Evolutionary conservation across 2,888 invertebrate species (phyloP).

Genomic region (Standfussiana lucernea): DNA sequence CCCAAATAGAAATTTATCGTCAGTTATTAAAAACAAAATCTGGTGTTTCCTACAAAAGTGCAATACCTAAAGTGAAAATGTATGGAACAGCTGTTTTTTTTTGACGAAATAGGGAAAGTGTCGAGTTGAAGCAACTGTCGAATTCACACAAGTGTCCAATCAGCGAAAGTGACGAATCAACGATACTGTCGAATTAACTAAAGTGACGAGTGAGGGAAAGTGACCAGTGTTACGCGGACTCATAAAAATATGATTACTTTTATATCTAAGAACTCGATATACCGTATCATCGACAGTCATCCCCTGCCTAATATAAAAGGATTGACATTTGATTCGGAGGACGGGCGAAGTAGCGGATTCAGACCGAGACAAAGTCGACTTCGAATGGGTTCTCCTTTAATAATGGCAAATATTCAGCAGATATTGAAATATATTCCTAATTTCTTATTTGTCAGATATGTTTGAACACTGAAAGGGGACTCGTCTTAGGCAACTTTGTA

Average conservation of each 20-base stretch:
- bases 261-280: slow-evolving; percentile 40
- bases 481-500: slow-evolving; percentile 26
- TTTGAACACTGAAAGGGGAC: slow-evolving; percentile 56
- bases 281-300: slow-evolving; percentile 52
- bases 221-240: too few species aligned
- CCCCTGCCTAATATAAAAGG: slow-evolving; percentile 85
- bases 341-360: slow-evolving; percentile 87
- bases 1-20: too few species aligned
- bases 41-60: too few species aligned
- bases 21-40: too few species aligned
- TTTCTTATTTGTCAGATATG: slow-evolving; percentile 68
- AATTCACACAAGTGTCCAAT: too few species aligned
- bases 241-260: not conserved
- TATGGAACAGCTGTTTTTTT: too few species aligned
- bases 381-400: slow-evolving; percentile 79
- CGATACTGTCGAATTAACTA: too few species aligned
- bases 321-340: slow-evolving; percentile 87
- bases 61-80: too few species aligned
- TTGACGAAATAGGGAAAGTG: too few species aligned
- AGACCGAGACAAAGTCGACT: slow-evolving; percentile 84
- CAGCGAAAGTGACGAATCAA: too few species aligned
- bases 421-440: slow-evolving; percentile 79
- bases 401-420: slow-evolving; percentile 84
- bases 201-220: too few species aligned
- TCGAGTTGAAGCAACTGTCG: too few species aligned